Percentiles rank a stretch among this genome's conserved stretches.
These are phyloP conservation scores for Shargacucullia verbasci DNA, from an alignment of 2,888 invertebrate genomes.

Conservation along the genomic window DNA sequence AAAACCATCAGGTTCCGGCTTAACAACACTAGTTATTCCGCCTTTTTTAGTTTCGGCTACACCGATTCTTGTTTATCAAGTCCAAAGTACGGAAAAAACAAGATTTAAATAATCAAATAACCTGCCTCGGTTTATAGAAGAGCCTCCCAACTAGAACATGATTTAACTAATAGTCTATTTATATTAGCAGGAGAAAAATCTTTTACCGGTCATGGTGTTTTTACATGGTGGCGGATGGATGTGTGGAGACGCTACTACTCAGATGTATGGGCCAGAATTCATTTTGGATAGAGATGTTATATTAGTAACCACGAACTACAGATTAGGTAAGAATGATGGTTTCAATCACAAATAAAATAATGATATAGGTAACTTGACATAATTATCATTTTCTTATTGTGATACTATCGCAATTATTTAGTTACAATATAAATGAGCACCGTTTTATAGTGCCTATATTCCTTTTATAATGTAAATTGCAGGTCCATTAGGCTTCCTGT, in stretches of 20 bases:
- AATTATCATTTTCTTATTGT: too few species aligned
- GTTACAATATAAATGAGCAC: too few species aligned
- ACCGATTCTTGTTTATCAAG: slow-evolving; percentile 7
- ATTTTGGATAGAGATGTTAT: slow-evolving; percentile 92
- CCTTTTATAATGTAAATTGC: slow-evolving; percentile 10
- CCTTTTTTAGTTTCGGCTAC: slow-evolving; percentile 1
- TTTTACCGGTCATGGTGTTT: slow-evolving; percentile 92
- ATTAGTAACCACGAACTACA: slow-evolving; percentile 92
- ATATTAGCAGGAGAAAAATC: slow-evolving; percentile 60
- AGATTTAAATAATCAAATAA: slow-evolving; percentile 14
- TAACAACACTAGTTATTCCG: slow-evolving; percentile 9
- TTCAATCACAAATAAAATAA: neutral
- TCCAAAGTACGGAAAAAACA: slow-evolving; percentile 7
- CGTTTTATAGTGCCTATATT: too few species aligned
- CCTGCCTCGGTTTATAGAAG: neutral
- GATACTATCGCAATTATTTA: too few species aligned
- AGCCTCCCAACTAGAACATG: neutral
- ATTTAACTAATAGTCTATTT: neutral
- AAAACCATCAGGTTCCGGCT: slow-evolving; percentile 7
- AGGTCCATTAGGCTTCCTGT: slow-evolving; percentile 91
- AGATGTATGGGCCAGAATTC: slow-evolving; percentile 92
- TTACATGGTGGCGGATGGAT: slow-evolving; percentile 93
- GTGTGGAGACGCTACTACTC: slow-evolving; percentile 91
- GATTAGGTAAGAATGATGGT: slow-evolving; percentile 87
- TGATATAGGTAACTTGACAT: too few species aligned